Conservation (phyloP, 2,113 vertebrate genomes). For the Petrocephalus microphthalmus region DNA sequence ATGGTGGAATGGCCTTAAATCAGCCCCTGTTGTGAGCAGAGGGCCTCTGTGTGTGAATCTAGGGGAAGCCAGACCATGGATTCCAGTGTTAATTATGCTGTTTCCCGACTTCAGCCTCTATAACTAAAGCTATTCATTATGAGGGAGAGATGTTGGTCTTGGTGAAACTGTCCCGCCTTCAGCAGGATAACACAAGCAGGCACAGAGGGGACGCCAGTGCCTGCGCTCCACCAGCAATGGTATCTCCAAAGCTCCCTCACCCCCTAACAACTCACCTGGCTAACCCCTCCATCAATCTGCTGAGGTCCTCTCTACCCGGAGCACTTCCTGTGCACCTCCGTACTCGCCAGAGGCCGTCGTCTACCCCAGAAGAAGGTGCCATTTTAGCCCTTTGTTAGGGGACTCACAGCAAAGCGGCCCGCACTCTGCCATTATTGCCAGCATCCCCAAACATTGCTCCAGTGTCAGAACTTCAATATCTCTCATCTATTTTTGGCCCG, state of each 20-base stretch:
- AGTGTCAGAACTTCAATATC: conserved; percentile 36
- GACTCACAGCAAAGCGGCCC: conserved; percentile 45
- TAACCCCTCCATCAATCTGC: conserved; percentile 34
- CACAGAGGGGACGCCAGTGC: not conserved
- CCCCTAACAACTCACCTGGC: conserved; percentile 25
- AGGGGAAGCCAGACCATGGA: not conserved
- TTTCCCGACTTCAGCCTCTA: not conserved
- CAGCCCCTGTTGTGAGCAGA: not conserved
- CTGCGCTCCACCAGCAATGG: not conserved
- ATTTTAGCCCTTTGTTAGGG: conserved; percentile 35
- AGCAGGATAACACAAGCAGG: not conserved
- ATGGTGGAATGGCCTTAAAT: not conserved
- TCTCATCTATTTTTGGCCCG: conserved; percentile 36
- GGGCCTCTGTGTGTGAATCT: not conserved
- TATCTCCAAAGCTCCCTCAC: not conserved
- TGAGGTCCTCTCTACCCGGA: conserved; percentile 38
- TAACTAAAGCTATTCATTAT: conserved; percentile 29
- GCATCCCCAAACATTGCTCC: conserved; percentile 39
- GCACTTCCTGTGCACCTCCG: conserved; percentile 13
- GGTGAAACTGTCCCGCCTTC: not conserved
- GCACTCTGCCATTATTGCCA: conserved; percentile 36
- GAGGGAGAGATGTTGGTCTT: conserved; percentile 19
- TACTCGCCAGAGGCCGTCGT: conserved; percentile 38
- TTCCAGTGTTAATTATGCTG: not conserved
- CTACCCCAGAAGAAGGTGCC: conserved; percentile 33